phyloP scores from a whole-genome alignment of 2,113 vertebrate species.

The Desmodus rotundus region DNA sequence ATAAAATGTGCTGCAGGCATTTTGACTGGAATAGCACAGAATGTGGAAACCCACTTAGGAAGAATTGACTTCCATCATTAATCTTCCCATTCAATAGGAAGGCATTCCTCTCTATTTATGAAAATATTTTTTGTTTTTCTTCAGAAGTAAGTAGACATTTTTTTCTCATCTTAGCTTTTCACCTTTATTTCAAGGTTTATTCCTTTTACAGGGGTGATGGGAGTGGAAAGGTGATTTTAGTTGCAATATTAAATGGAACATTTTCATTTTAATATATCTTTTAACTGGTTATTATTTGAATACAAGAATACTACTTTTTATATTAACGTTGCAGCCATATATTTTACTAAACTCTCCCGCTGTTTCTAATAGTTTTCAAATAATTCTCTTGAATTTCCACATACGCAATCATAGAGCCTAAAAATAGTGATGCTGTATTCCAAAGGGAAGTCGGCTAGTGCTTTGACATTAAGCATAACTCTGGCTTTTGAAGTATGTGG shows the following conservation, averaged over 20 bases:
- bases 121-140: background rate
- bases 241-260: background rate
- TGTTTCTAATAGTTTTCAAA: background rate
- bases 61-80: background rate
- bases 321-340: background rate
- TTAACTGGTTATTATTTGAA: background rate
- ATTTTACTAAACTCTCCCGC: background rate
- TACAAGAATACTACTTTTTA: background rate
- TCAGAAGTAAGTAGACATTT: background rate
- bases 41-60: background rate
- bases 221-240: background rate
- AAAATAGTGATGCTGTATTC: background rate
- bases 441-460: background rate
- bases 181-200: constrained; percentile 25
- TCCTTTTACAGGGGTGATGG: background rate
- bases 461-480: background rate
- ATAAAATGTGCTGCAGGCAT: background rate
- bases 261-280: constrained; percentile 11
- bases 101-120: background rate
- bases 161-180: background rate
- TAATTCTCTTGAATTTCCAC: background rate
- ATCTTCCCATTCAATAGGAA: background rate
- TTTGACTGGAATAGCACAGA: background rate
- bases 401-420: background rate
- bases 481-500: constrained; percentile 25